phyloP scores from a whole-genome alignment of 2,113 vertebrate genomes.

The Chiloscyllium plagiosum region DNA sequence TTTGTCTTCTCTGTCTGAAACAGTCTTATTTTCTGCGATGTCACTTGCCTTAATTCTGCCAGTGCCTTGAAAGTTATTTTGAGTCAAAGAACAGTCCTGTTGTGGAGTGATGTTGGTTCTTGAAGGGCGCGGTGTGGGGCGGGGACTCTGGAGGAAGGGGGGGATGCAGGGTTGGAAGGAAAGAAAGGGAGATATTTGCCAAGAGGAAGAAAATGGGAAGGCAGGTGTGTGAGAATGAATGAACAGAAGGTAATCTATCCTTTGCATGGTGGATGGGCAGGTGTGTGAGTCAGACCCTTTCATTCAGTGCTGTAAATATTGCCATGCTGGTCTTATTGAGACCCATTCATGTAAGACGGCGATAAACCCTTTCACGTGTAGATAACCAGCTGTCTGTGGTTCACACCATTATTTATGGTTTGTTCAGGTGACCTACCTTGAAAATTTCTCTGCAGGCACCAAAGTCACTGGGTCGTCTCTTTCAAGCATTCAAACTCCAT shows the following conservation, averaged over 20 bases:
- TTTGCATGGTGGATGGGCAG: conserved; percentile 10
- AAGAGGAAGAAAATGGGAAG: background rate
- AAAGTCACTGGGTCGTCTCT: background rate
- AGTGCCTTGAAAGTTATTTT: background rate
- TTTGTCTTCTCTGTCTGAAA: background rate
- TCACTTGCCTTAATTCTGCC: background rate
- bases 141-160: background rate
- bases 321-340: conserved; percentile 8
- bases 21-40: background rate
- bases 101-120: background rate
- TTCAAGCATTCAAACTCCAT: conserved; percentile 3
- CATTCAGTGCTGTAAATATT: background rate
- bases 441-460: background rate
- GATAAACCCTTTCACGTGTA: background rate
- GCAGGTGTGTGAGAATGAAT: conserved; percentile 16
- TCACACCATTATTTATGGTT: background rate
- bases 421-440: background rate
- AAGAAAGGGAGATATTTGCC: background rate
- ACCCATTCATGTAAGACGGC: conserved; percentile 16
- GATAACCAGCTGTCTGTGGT: conserved; percentile 25
- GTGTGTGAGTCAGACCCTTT: background rate
- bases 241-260: conserved; percentile 25
- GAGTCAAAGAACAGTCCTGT: background rate
- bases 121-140: background rate
- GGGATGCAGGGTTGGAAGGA: background rate